These are phyloP conservation scores for Junco hyemalis DNA, from an alignment of 2,113 vertebrate genomes.

Conservation along the genomic window DNA sequence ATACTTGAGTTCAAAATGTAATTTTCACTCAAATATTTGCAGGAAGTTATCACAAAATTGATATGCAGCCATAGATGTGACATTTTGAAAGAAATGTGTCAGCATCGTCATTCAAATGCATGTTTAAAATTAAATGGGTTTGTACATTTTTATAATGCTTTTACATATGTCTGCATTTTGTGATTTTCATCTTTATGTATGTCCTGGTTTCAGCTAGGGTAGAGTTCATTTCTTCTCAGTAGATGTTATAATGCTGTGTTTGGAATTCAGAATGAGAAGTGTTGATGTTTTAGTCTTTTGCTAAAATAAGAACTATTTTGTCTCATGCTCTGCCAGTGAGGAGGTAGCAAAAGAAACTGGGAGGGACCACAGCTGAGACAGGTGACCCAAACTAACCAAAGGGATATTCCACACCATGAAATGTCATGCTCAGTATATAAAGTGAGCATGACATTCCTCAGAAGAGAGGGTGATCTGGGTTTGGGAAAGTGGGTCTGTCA, in stretches of 20 bases:
- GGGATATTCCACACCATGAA: neutral
- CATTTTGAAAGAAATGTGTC: neutral
- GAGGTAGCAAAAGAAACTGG: neutral
- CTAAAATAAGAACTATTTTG: neutral
- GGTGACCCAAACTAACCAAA: neutral
- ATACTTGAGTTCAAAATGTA: neutral
- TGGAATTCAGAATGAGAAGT: neutral
- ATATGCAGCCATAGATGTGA: neutral
- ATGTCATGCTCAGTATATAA: neutral
- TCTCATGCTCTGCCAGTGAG: neutral
- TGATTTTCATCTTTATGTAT: neutral
- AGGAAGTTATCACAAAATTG: neutral
- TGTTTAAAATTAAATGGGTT: neutral
- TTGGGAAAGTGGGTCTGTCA: neutral
- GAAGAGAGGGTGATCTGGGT: neutral
- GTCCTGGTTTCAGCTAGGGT: neutral
- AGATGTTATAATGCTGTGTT: neutral
- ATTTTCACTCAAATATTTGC: neutral
- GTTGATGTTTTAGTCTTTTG: neutral
- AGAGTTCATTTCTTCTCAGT: neutral
- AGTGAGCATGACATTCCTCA: neutral
- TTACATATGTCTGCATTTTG: neutral
- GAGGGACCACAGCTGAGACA: neutral
- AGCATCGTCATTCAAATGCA: neutral
- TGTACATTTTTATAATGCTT: neutral